These are phyloP conservation scores for Haemorhous mexicanus DNA, from an alignment of 2,113 vertebrate genomes.

Conservation along the genomic window DNA sequence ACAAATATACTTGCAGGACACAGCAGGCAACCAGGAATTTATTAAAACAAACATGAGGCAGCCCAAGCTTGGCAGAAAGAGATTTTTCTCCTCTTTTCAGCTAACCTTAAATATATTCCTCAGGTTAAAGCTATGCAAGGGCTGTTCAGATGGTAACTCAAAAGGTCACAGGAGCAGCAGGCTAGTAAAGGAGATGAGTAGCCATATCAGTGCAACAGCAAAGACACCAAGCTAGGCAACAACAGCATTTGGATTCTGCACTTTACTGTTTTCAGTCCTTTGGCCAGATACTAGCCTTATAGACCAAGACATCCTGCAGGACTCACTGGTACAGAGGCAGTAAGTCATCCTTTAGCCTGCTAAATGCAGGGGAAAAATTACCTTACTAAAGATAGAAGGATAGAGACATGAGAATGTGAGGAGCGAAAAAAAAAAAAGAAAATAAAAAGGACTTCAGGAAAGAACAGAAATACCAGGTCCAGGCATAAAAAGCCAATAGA, in stretches of 20 bases:
- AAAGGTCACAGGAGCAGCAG: background rate
- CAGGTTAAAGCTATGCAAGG: background rate
- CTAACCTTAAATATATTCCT: background rate
- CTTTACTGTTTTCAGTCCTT: background rate
- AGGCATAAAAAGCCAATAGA: background rate
- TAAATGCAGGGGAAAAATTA: background rate
- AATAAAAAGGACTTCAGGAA: background rate
- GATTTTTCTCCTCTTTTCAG: background rate
- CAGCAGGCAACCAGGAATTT: background rate
- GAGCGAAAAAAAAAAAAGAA: rapidly evolving
- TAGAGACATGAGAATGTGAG: background rate
- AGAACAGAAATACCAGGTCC: background rate
- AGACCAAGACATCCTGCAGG: background rate
- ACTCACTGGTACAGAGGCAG: background rate
- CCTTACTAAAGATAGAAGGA: background rate
- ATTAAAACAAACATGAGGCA: background rate
- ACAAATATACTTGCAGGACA: background rate
- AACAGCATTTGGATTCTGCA: background rate
- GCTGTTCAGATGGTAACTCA: background rate
- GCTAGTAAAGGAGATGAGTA: background rate
- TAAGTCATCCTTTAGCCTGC: background rate
- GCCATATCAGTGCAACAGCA: background rate
- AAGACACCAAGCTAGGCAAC: background rate
- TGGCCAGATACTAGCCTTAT: background rate
- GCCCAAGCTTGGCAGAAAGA: background rate